Percentiles rank a stretch among this genome's conserved stretches.
phyloP scores from a whole-genome alignment of 2,888 invertebrate species.

The Heliothis peltigera region DNA sequence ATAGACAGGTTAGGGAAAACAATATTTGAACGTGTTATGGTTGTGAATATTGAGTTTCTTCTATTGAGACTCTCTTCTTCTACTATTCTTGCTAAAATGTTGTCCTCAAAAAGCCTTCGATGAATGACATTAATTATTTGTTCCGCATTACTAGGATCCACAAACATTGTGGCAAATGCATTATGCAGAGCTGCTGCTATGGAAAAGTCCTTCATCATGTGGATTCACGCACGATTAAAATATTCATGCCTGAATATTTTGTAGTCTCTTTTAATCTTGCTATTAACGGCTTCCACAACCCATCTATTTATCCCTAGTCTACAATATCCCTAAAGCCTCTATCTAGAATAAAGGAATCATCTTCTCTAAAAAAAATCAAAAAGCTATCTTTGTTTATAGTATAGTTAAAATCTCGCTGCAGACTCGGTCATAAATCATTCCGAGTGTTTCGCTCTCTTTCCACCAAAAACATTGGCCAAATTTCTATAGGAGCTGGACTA shows the following conservation, averaged over 20 bases:
- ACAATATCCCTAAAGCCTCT: constrained; percentile 20
- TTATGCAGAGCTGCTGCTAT: constrained; percentile 24
- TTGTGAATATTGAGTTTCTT: constrained; percentile 16
- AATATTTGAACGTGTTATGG: constrained; percentile 4
- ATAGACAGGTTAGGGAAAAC: constrained; percentile 18
- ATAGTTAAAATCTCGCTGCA: no score
- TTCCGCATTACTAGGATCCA: constrained; percentile 18
- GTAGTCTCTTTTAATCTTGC: constrained; percentile 23
- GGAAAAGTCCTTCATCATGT: constrained; percentile 27
- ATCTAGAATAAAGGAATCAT: constrained; percentile 12
- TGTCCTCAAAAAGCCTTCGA: constrained; percentile 8
- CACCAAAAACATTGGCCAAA: no score
- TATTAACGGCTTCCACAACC: constrained; percentile 27
- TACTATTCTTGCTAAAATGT: constrained; percentile 9
- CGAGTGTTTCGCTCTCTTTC: no score
- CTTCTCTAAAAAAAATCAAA: constrained; percentile 14
- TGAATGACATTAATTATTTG: constrained; percentile 22
- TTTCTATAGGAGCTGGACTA: no score
- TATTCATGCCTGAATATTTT: constrained; percentile 31
- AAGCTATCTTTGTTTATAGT: constrained; percentile 20
- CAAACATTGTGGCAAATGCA: constrained; percentile 29
- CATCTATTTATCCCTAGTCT: constrained; percentile 28
- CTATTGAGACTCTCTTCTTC: constrained; percentile 12
- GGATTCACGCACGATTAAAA: constrained; percentile 23
- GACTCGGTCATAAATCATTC: no score